phyloP scores from a whole-genome alignment of 2,888 invertebrate genomes.

The Darwinula stevensoni region DNA sequence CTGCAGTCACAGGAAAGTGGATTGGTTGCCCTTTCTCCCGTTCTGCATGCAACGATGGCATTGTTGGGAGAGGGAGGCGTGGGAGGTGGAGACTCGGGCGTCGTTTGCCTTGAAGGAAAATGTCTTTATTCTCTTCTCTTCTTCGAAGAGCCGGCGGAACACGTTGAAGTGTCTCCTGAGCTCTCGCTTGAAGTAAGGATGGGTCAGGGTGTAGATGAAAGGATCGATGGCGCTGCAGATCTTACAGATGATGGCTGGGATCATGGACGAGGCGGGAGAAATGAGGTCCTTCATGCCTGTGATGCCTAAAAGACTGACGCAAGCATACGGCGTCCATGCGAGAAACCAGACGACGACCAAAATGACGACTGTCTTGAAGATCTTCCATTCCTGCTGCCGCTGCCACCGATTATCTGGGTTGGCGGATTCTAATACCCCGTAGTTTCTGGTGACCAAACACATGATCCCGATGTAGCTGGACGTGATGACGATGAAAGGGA shows the following conservation, averaged over 20 bases:
- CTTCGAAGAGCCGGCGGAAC: background rate
- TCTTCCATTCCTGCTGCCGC: conserved; percentile 32
- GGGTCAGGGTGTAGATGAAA: conserved; percentile 11
- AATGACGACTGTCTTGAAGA: conserved; percentile 32
- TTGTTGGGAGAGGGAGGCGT: no score
- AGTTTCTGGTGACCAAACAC: conserved; percentile 12
- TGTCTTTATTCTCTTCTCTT: conserved; percentile 3
- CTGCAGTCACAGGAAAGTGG: no score
- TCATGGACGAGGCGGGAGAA: conserved; percentile 24
- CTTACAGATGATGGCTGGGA: conserved; percentile 14
- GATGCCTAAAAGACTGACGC: conserved; percentile 39
- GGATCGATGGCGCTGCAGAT: conserved; percentile 13
- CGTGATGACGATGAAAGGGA: conserved; percentile 35
- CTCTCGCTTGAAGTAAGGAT: no score
- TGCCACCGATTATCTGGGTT: background rate
- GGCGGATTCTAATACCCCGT: no score
- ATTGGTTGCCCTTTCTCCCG: no score
- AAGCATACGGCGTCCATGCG: conserved; percentile 54
- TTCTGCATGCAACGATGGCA: no score
- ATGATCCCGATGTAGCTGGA: conserved; percentile 42
- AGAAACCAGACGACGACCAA: conserved; percentile 41
- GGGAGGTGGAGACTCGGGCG: no score
- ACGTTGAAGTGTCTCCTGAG: no score
- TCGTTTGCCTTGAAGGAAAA: no score
- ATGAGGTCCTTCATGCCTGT: conserved; percentile 29